These are phyloP conservation scores for Agriopis leucophaearia DNA, from an alignment of 2,888 invertebrate species.

Conservation along the genomic window DNA sequence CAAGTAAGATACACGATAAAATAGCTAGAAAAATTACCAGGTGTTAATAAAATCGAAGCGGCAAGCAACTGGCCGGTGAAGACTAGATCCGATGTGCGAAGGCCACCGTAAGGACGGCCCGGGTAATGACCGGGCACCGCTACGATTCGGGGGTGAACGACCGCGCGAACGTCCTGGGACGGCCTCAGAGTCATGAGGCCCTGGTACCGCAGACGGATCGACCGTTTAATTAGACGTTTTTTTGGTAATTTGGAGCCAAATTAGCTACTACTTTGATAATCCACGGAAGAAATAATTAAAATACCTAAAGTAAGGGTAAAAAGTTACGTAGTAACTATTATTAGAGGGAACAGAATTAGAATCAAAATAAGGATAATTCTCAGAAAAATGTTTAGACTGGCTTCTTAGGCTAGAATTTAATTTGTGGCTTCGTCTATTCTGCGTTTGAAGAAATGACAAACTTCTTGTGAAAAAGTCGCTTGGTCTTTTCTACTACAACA, in stretches of 20 bases:
- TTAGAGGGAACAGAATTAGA: too few species aligned
- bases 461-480: too few species aligned
- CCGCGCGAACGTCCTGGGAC: slow-evolving; percentile 76
- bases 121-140: slow-evolving; percentile 80
- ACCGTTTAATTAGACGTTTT: slow-evolving; percentile 31
- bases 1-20: not conserved
- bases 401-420: too few species aligned
- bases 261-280: not conserved
- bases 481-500: too few species aligned
- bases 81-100: slow-evolving; percentile 14
- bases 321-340: too few species aligned
- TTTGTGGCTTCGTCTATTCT: too few species aligned
- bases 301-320: not conserved
- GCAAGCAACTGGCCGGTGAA: not conserved
- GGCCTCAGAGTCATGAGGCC: slow-evolving; percentile 58
- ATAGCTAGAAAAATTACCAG: slow-evolving; percentile 6
- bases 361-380: too few species aligned
- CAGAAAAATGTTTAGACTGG: too few species aligned
- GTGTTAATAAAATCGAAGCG: not conserved
- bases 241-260: slow-evolving; percentile 5
- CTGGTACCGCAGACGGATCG: slow-evolving; percentile 40
- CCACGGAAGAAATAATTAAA: not conserved
- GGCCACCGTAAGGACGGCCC: slow-evolving; percentile 68
- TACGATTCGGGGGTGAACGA: slow-evolving; percentile 80
- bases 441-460: too few species aligned